phyloP scores from a whole-genome alignment of 2,113 vertebrate species.

The Oceanodroma tethys region DNA sequence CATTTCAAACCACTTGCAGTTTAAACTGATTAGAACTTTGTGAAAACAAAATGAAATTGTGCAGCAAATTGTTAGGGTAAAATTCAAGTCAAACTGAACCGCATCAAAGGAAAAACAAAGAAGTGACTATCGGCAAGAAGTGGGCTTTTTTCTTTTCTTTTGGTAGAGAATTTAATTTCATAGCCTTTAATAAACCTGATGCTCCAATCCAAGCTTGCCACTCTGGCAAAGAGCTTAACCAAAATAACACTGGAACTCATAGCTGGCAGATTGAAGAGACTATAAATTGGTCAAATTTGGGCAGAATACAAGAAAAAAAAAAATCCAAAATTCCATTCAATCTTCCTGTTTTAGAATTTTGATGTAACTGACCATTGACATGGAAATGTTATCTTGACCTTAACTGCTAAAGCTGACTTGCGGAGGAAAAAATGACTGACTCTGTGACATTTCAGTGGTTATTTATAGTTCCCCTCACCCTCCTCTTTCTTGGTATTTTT shows the following conservation, averaged over 20 bases:
- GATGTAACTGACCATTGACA: constrained; percentile 62
- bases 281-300: constrained; percentile 28
- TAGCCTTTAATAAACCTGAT: constrained; percentile 44
- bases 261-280: neutral
- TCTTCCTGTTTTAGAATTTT: constrained; percentile 53
- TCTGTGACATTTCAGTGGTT: constrained; percentile 28
- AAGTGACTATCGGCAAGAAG: neutral
- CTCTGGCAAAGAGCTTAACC: constrained; percentile 56
- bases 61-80: constrained; percentile 3
- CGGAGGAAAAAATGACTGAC: constrained; percentile 47
- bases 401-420: constrained; percentile 57
- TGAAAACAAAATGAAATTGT: constrained; percentile 44
- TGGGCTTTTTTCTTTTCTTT: neutral
- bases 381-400: constrained; percentile 65
- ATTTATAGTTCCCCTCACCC: constrained; percentile 46
- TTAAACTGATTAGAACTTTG: constrained; percentile 58
- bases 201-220: constrained; percentile 25
- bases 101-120: constrained; percentile 26
- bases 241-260: constrained; percentile 51
- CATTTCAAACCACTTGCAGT: constrained; percentile 9
- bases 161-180: constrained; percentile 28
- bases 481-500: constrained; percentile 31
- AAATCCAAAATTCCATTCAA: constrained; percentile 27
- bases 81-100: constrained; percentile 29
- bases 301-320: constrained; percentile 22